Percentiles rank a stretch among this genome's conserved stretches.
phyloP scores from a whole-genome alignment of 2,888 invertebrate genomes.

The Himalopsyche tibetana region DNA sequence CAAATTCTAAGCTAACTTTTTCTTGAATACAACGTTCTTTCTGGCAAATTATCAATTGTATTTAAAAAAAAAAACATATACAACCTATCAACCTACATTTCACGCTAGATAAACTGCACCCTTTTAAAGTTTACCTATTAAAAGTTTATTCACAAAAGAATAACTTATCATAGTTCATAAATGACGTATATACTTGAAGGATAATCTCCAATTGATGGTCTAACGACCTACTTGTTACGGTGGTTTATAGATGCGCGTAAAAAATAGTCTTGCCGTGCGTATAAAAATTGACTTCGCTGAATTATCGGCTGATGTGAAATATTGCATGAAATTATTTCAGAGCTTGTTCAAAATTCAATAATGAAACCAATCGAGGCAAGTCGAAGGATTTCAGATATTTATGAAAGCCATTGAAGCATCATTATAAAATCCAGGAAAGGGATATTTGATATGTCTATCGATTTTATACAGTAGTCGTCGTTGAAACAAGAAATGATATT shows the following conservation, averaged over 20 bases:
- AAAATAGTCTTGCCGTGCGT: background rate
- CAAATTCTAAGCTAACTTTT: too few species aligned
- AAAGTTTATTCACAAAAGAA: too few species aligned
- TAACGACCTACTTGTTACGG: too few species aligned
- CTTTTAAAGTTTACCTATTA: too few species aligned
- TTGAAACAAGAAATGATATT: too few species aligned
- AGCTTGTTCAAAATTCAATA: background rate
- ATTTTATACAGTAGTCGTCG: background rate
- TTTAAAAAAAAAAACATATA: too few species aligned
- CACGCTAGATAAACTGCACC: too few species aligned
- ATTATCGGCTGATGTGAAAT: background rate
- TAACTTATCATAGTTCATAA: constrained; percentile 4
- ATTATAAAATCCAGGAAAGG: background rate
- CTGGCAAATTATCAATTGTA: too few species aligned
- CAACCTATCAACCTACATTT: too few species aligned
- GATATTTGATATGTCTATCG: background rate
- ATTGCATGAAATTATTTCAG: background rate
- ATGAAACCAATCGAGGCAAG: background rate
- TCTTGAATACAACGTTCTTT: too few species aligned
- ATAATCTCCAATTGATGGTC: background rate
- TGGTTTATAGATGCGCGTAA: background rate
- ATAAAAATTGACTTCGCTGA: background rate
- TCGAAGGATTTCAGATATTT: background rate
- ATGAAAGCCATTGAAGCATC: background rate
- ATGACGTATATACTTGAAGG: background rate